Base-by-base conservation (phyloP, 1,140 invertebrate species). In the Sycobia sp. region DNA sequence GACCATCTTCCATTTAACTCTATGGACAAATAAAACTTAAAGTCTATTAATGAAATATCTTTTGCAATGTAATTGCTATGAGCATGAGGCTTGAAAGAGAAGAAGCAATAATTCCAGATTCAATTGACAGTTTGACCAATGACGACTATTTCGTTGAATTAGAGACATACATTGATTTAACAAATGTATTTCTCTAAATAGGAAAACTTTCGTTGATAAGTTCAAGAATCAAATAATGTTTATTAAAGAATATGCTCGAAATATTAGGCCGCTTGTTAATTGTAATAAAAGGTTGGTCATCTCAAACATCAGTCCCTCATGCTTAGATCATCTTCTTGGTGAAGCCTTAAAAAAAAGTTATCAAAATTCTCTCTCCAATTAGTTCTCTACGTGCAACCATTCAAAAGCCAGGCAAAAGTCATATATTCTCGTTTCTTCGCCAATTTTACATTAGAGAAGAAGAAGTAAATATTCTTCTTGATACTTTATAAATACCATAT, bases 381-480 rank as follows among this genome's bases (percentile, higher is more conserved):
- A 50, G 27, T 34, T 7, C 16, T 20, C 32, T 50, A 7, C 32
- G 29, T 20, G 47, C 47, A 50, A 25, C 27, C 18, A 3, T 50
- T 18, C 1, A 1, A 3, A 50, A 50, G 34, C 29, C 47, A 8
- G 47, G 47, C 2, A 16, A 29, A 34, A 3, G 14, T 18, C 47
- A 50, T 16, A 18, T 50, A 8, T 29, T 50, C 2, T 34, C 47
- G 7, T 18, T 50, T n/a, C 20, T 27, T 3, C 3, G 47, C 0
- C 47, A 50, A 50, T 34, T 50, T 34, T 50, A 50, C 18, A 34
- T 50, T 5, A 50, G 16, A 50, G 47, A 32, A 34, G 47, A 32
- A 34, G 29, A 50, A 5, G 25, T 3, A 34, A 34, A 34, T n/a
- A 18, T 34, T 16, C n/a, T 34, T 9, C 47, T 29, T 4, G 27